phyloP scores from a whole-genome alignment of 2,888 invertebrate species.

The Tubulanus polymorphus region DNA sequence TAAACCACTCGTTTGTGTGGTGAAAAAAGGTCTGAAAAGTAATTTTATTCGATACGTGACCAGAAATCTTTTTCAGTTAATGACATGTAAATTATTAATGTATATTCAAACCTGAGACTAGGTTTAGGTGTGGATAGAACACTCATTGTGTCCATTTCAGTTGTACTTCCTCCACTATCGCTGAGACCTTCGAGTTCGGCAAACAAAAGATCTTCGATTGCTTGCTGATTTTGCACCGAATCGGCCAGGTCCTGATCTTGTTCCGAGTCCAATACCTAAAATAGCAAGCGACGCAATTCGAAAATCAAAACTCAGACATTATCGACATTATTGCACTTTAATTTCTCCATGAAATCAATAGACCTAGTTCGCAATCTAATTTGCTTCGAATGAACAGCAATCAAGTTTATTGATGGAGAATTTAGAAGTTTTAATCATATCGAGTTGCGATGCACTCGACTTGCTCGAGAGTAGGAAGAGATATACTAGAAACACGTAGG shows the following conservation, averaged over 20 bases:
- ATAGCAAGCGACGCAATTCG: neutral
- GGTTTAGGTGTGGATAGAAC: conserved; percentile 97
- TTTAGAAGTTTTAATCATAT: too few species aligned
- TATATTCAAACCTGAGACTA: conserved; percentile 60
- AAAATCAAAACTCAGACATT: too few species aligned
- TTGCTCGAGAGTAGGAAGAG: neutral
- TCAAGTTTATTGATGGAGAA: too few species aligned
- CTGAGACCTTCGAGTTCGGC: conserved; percentile 94
- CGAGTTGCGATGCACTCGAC: too few species aligned
- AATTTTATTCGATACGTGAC: conserved; percentile 2
- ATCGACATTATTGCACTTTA: too few species aligned
- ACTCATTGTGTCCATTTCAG: conserved; percentile 87
- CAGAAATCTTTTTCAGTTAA: conserved; percentile 1
- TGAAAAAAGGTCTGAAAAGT: conserved; percentile 77
- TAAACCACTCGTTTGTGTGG: too few species aligned
- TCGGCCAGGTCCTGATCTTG: conserved; percentile 34
- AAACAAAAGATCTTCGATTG: conserved; percentile 71
- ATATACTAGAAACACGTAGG: too few species aligned
- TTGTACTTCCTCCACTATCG: conserved; percentile 83
- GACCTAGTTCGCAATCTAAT: too few species aligned
- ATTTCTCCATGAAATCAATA: too few species aligned
- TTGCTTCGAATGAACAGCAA: too few species aligned
- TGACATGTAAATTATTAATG: too few species aligned
- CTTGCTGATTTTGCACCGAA: conserved; percentile 36
- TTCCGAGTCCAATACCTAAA: conserved; percentile 46